These are phyloP conservation scores for Apamea anceps DNA, from an alignment of 2,888 invertebrate species.

Conservation along the genomic window DNA sequence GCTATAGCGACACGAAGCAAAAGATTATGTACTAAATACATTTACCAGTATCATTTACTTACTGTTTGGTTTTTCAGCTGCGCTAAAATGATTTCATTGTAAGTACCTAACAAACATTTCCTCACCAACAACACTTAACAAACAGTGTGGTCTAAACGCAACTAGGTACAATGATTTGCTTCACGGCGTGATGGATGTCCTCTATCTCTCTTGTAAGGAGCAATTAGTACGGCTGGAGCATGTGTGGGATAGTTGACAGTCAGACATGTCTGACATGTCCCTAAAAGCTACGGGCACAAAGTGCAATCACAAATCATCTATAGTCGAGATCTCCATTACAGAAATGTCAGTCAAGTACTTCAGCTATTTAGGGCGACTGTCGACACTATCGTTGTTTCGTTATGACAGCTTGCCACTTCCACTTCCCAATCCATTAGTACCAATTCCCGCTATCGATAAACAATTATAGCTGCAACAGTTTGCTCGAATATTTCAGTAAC, in stretches of 20 bases:
- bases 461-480: background rate
- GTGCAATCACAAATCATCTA: slow-evolving; percentile 23
- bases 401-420: background rate
- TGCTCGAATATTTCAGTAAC: slow-evolving; percentile 4
- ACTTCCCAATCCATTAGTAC: slow-evolving; percentile 29
- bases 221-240: background rate
- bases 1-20: background rate
- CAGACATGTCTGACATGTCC: background rate
- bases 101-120: background rate
- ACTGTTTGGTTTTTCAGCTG: background rate
- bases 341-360: background rate
- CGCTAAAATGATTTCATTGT: background rate
- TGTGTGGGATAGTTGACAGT: background rate
- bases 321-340: background rate
- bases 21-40: background rate
- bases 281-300: slow-evolving; percentile 28
- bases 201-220: background rate
- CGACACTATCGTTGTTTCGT: background rate
- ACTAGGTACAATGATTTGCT: background rate
- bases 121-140: too few species aligned
- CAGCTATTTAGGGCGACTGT: slow-evolving; percentile 24
- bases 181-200: background rate
- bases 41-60: too few species aligned
- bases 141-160: background rate
- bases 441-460: background rate